These are phyloP conservation scores for Darevskia mixta DNA, from an alignment of 2,797 vertebrate species.

Conservation along the genomic window DNA sequence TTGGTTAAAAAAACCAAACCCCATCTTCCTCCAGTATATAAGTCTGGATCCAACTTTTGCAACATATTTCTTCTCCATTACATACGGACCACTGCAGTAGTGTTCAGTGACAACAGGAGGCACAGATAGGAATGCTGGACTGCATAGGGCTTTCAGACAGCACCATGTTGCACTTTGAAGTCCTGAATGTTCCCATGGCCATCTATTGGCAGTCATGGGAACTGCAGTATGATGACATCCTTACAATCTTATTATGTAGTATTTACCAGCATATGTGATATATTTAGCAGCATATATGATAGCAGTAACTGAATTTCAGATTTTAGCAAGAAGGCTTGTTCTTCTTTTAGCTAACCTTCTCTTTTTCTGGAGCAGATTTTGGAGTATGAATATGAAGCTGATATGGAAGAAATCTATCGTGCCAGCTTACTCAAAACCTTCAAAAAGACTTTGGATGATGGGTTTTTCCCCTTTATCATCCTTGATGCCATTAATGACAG, in stretches of 20 bases:
- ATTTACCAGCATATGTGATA: not conserved
- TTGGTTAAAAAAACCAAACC: too few relatives aligned
- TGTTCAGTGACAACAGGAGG: not conserved
- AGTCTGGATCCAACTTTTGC: too few relatives aligned
- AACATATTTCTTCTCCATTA: not conserved
- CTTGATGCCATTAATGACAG: constrained; percentile 95
- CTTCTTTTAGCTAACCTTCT: constrained; percentile 53
- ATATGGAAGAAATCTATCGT: constrained; percentile 97
- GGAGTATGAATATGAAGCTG: constrained; percentile 97
- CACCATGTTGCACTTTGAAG: too few relatives aligned
- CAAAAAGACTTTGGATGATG: constrained; percentile 97
- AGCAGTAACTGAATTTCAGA: constrained; percentile 31
- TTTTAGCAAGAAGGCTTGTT: constrained; percentile 18
- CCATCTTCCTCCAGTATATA: too few relatives aligned
- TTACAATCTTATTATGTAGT: too few relatives aligned
- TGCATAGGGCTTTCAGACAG: too few relatives aligned
- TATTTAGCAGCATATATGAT: not conserved
- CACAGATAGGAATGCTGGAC: too few relatives aligned
- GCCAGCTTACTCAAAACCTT: constrained; percentile 99
- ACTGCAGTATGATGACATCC: too few relatives aligned
- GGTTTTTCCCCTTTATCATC: constrained; percentile 99
- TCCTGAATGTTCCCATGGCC: too few relatives aligned
- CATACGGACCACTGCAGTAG: not conserved
- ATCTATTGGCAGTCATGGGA: too few relatives aligned
- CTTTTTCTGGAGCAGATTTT: constrained; percentile 84